These are phyloP conservation scores for Bombus fervidus DNA, from an alignment of 1,140 invertebrate genomes.

Conservation along the genomic window DNA sequence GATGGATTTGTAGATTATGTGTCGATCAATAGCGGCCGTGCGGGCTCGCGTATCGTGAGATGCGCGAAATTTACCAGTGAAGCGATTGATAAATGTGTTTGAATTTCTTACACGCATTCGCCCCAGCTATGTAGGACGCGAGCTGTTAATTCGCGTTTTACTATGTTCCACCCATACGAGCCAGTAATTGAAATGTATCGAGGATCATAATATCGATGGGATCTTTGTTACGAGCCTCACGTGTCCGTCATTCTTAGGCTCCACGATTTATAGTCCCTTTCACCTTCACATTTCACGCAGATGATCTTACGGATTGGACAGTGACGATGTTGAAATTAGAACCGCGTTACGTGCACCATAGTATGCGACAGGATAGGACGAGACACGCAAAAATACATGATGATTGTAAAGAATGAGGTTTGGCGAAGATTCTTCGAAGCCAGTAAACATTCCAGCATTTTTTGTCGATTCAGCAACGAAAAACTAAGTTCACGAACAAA, in stretches of 20 bases:
- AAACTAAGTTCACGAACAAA: too few species aligned
- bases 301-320: neutral
- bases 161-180: too few species aligned
- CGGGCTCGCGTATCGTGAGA: neutral
- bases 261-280: neutral
- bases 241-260: too few species aligned
- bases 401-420: too few species aligned
- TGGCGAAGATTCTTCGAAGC: too few species aligned
- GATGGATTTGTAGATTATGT: conserved; percentile 52
- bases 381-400: rapidly evolving
- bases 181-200: conserved; percentile 6
- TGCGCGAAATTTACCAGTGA: conserved; percentile 31
- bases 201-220: neutral
- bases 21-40: conserved; percentile 39
- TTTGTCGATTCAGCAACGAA: too few species aligned
- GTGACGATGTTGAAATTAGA: neutral
- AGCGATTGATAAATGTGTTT: conserved; percentile 46
- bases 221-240: too few species aligned
- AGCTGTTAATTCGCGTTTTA: neutral
- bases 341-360: too few species aligned
- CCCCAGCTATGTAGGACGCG: neutral
- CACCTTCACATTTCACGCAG: neutral
- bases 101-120: conserved; percentile 38
- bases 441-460: too few species aligned
- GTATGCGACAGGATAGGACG: too few species aligned